These are phyloP conservation scores for Blera fallax DNA, from an alignment of 2,888 invertebrate genomes.

Conservation along the genomic window DNA sequence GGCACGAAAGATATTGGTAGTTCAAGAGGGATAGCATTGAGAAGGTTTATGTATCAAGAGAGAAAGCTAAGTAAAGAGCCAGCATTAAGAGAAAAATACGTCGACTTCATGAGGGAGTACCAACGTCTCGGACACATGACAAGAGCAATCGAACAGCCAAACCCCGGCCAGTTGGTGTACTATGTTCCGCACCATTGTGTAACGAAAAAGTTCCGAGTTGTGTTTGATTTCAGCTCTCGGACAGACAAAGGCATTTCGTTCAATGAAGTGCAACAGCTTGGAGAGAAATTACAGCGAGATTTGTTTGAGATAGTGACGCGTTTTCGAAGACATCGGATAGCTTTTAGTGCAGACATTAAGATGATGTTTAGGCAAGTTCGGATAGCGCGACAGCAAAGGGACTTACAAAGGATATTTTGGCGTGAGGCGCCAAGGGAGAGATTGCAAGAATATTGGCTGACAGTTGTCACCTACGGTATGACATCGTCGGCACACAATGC, in stretches of 20 bases:
- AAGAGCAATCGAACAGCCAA: not conserved
- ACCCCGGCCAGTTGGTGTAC: not conserved
- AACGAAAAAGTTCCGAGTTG: slow-evolving; percentile 35
- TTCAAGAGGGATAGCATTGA: not conserved
- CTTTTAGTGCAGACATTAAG: slow-evolving; percentile 18
- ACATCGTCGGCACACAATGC: slow-evolving; percentile 30
- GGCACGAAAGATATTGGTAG: not conserved
- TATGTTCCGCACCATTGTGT: slow-evolving; percentile 45
- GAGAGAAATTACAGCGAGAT: no score
- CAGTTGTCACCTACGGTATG: slow-evolving; percentile 29
- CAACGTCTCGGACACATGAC: slow-evolving; percentile 10
- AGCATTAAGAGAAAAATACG: not conserved
- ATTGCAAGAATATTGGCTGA: slow-evolving; percentile 30
- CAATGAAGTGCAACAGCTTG: slow-evolving; percentile 29
- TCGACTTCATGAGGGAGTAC: slow-evolving; percentile 10
- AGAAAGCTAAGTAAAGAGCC: not conserved
- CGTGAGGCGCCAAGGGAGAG: not conserved
- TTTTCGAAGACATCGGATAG: slow-evolving; percentile 8
- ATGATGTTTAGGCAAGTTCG: slow-evolving; percentile 45
- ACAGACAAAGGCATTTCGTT: not conserved
- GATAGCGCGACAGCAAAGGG: slow-evolving; percentile 18
- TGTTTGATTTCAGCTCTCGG: slow-evolving; percentile 18
- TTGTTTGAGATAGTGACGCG: no score
- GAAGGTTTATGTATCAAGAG: not conserved
- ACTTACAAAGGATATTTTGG: slow-evolving; percentile 49